Base-by-base conservation (phyloP, 1,140 invertebrate species). In the Zaprionus gabonicus region DNA sequence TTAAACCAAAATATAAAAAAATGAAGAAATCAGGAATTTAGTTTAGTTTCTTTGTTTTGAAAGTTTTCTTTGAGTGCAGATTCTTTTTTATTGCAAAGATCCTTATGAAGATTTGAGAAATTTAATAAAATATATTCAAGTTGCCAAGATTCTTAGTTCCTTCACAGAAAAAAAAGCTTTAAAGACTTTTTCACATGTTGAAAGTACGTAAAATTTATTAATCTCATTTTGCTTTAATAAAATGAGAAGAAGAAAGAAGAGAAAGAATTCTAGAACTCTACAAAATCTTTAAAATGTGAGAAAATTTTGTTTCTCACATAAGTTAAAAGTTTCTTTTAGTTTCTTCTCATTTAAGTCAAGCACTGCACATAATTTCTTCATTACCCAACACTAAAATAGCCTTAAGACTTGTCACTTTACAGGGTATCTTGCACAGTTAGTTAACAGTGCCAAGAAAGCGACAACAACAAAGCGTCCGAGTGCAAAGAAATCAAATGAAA, bases 401-500 rank as follows among this genome's bases (percentile, higher is more conserved):
- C 0, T 34, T 10, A 10, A 34, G 31, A 34, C 31, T 10, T 34
- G 0, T 34, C 3, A 34, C 10, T 10, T 53, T 10, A 56, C 38
- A 63, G 38, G 34, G 12, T 51, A 51, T 51, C 5, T 13, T 1
- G 20, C 46, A 28, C 27, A 23, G 46, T 25, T 51, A 57, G n/a
- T 46, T 46, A 46, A 41, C 38, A 44, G 20, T 10, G 51, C 25
- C 13, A 23, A 31, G 56, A n/a, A 44, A 60, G 38, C 44, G 62
- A 58, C 53, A 70, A 58, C 53, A 71, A 71, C 27, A 71, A 71
- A 55, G 55, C 28, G 28, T 49, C 6, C 17, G 55, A 28, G 55
- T 20, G 25, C 55, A 67, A 67, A 67, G 44, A 59, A 70, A 49
- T 70, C 34, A 62, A 60, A 63, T 62, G 57, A 68, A 56, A 60